A percentile compares a stretch with the other conserved stretches of the same genome.
These are phyloP conservation scores for Drosophila fuyamai DNA, from an alignment of 1,140 invertebrate genomes.

Conservation along the genomic window DNA sequence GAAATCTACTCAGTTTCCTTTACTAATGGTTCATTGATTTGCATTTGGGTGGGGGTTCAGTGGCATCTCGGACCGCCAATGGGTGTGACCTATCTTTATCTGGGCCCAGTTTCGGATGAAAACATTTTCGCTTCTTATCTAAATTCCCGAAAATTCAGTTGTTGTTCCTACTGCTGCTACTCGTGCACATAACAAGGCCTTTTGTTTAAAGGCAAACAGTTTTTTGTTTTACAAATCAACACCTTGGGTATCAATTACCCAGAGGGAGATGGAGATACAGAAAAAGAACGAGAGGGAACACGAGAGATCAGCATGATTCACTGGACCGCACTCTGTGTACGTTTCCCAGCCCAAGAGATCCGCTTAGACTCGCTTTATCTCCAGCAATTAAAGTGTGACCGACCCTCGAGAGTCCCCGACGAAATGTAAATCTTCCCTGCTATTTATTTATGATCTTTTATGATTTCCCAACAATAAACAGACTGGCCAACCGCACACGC, in stretches of 20 bases:
- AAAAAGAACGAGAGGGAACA: background rate
- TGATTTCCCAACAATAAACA: slow-evolving; percentile 64
- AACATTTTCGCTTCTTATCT: slow-evolving; percentile 72
- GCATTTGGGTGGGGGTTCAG: slow-evolving; percentile 23
- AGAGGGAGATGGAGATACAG: slow-evolving; percentile 3
- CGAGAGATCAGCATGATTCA: slow-evolving; percentile 49
- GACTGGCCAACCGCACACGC: slow-evolving; percentile 75
- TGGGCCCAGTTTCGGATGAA: slow-evolving; percentile 37
- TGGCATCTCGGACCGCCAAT: slow-evolving; percentile 1
- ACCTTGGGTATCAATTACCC: slow-evolving; percentile 80
- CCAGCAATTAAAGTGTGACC: slow-evolving; percentile 80
- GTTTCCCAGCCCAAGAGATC: slow-evolving; percentile 61
- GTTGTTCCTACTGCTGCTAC: slow-evolving; percentile 40
- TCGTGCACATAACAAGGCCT: slow-evolving; percentile 62
- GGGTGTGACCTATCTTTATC: slow-evolving; percentile 32
- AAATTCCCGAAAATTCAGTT: slow-evolving; percentile 78
- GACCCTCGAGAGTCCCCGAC: slow-evolving; percentile 40
- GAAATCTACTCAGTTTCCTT: background rate
- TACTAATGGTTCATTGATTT: slow-evolving; percentile 50
- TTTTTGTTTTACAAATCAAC: slow-evolving; percentile 81
- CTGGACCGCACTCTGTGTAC: slow-evolving; percentile 47
- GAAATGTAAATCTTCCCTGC: slow-evolving; percentile 58
- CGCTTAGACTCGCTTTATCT: slow-evolving; percentile 74
- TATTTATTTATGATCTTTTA: slow-evolving; percentile 83
- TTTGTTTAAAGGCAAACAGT: slow-evolving; percentile 80